Evolutionary conservation across 2,113 vertebrate genomes (phyloP), one percentile per base, ranked within the genome.

Genomic region (Myotis lucifugus): DNA sequence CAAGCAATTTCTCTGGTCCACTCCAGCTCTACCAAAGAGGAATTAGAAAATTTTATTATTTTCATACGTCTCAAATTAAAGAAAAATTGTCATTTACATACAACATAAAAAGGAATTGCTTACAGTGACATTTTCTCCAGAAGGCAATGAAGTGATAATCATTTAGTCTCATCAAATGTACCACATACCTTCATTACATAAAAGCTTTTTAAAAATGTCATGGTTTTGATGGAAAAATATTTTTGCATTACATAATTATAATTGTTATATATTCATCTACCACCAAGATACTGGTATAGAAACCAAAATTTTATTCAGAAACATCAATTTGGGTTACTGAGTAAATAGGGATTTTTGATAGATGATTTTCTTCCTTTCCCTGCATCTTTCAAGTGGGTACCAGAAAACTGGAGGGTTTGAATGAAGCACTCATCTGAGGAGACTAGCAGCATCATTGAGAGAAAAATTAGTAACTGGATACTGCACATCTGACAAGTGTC

Each of bases 1-100:
- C 99, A 98, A 99, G 99, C 97, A 99, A 98, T 98, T 99, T 99
- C 98, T 99, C 99, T 93, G 99, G 99, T 98, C 99, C 99, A 84
- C 99, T 99, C 99, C 99, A 99, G 98, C 99, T 99, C 99, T 99
- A 97, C 91, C 95, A 98, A 90, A 92, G 8, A 97, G 72, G 96
- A 93, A 96, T 46, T 14, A 84, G 81, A 82, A 86, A 85, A 70
- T 92, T 79, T 64, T 70, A 93, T 59, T 88, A 54, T 46, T 90
- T 96, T 90, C 73, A 94, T 70, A 95, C 46, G 19, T 64, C 50
- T 56, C 94, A 85, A 93, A 82, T 85, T 27, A 69, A 85, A 88
- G 8, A 32, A 94, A 94, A 78, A 77, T 19, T 23, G 32, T 72
- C 6, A 85, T 37, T 21, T n/a, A 69, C 12, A 89, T 0, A 50